Evolutionary conservation across 2,888 invertebrate species (phyloP).

Genomic region (Andrena minutula): DNA sequence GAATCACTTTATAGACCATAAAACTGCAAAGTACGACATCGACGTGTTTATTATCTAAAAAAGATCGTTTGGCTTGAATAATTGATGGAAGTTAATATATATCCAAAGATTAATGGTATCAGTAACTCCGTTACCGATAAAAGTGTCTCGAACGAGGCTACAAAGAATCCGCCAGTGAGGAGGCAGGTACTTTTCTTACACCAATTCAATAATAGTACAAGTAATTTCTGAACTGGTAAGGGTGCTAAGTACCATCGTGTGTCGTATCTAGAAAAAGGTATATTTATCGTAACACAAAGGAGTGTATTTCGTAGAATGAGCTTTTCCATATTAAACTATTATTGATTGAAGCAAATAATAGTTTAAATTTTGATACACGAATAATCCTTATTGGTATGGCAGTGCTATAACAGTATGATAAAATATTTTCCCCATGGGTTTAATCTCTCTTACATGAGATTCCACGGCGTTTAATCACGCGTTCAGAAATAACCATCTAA

Average conservation of each 20-base stretch:
- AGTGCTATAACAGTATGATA: too few relatives aligned
- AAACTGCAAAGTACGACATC: not conserved
- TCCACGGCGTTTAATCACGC: too few relatives aligned
- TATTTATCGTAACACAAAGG: too few relatives aligned
- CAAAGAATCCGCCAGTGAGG: not conserved
- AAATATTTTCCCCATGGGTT: too few relatives aligned
- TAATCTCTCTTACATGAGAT: too few relatives aligned
- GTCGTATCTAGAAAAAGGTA: constrained; percentile 26
- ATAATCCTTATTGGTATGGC: too few relatives aligned
- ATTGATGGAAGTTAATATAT: not conserved
- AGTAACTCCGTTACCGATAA: not conserved
- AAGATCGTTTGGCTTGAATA: not conserved
- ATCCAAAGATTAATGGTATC: not conserved
- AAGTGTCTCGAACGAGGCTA: not conserved
- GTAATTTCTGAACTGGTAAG: constrained; percentile 10
- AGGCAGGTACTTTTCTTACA: not conserved
- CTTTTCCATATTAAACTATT: not conserved
- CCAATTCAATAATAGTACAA: constrained; percentile 18
- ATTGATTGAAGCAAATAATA: too few relatives aligned
- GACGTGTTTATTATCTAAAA: not conserved
- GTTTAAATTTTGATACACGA: not conserved
- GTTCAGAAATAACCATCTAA: too few relatives aligned
- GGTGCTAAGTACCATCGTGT: constrained; percentile 30
- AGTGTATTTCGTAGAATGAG: not conserved
- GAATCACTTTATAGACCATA: not conserved